phyloP scores from a whole-genome alignment of 2,113 vertebrate genomes.

The Semicossyphus pulcher region DNA sequence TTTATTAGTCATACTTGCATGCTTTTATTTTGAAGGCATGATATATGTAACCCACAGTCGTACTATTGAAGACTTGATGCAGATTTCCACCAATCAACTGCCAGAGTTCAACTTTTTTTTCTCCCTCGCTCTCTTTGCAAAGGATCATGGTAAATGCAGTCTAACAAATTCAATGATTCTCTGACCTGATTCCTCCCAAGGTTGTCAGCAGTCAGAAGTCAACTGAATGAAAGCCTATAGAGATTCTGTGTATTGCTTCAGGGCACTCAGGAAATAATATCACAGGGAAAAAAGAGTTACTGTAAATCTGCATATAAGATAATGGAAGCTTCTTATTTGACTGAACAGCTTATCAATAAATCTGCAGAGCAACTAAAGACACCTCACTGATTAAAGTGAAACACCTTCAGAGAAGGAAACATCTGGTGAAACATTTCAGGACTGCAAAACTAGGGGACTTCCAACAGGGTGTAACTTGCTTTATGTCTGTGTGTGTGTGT shows the following conservation, averaged over 20 bases:
- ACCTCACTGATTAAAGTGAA: neutral
- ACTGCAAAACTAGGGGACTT: slow-evolving; percentile 50
- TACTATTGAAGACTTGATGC: neutral
- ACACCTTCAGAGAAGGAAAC: slow-evolving; percentile 16
- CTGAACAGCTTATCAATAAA: too few species aligned
- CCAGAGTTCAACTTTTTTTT: neutral
- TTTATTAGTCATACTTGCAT: neutral
- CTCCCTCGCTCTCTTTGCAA: slow-evolving; percentile 2
- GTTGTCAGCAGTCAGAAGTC: neutral
- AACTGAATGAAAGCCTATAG: too few species aligned
- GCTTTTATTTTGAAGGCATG: slow-evolving; percentile 55
- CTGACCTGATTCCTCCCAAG: too few species aligned
- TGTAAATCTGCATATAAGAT: too few species aligned
- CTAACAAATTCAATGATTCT: fast-evolving
- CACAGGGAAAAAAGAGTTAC: too few species aligned
- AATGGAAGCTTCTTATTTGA: too few species aligned
- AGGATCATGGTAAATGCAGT: slow-evolving; percentile 59
- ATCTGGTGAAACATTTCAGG: slow-evolving; percentile 22
- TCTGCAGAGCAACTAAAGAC: too few species aligned
- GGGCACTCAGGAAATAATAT: too few species aligned
- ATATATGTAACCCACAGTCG: too few species aligned
- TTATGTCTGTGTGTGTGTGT: neutral
- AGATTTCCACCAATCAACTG: slow-evolving; percentile 24
- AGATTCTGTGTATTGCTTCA: too few species aligned
- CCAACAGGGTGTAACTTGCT: slow-evolving; percentile 9